Evolutionary conservation across 2,113 vertebrate species (phyloP).

Genomic region (Lophius piscatorius): DNA sequence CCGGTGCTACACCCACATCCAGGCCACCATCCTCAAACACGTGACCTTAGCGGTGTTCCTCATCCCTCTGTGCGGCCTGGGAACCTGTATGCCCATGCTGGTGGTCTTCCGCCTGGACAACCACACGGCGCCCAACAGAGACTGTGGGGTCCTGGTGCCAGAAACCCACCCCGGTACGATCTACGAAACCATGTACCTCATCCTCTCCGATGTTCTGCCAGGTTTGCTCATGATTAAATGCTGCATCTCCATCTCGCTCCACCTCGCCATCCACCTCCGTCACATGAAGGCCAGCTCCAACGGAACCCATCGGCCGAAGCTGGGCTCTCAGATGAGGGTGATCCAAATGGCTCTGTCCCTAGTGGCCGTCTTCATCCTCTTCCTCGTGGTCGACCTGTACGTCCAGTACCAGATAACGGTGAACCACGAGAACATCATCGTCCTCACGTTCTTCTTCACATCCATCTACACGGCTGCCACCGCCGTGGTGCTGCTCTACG

Average conservation of each 20-base stretch:
- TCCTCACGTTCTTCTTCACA: constrained; percentile 66
- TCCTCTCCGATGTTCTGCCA: constrained; percentile 72
- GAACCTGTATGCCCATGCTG: constrained; percentile 67
- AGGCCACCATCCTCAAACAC: constrained; percentile 72
- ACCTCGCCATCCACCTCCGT: constrained; percentile 75
- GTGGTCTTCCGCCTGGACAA: constrained; percentile 45
- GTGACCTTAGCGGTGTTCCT: constrained; percentile 54
- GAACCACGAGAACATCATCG: constrained; percentile 52
- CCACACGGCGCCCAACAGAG: not conserved
- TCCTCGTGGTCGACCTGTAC: constrained; percentile 73
- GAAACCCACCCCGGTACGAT: not conserved
- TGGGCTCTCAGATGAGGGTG: constrained; percentile 78
- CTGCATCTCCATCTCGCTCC: constrained; percentile 78
- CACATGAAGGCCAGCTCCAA: constrained; percentile 79
- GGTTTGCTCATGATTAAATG: constrained; percentile 77
- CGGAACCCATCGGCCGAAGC: constrained; percentile 71
- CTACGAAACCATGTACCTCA: constrained; percentile 66
- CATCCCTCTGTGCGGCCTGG: constrained; percentile 66
- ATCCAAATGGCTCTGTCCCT: constrained; percentile 75
- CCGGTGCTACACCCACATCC: constrained; percentile 72
- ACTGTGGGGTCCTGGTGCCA: constrained; percentile 65
- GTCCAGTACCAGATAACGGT: constrained; percentile 64
- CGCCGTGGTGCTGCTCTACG: constrained; percentile 74
- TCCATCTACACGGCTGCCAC: constrained; percentile 68
- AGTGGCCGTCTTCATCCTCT: constrained; percentile 66